Evolutionary conservation across 2,797 vertebrate species (phyloP).

Genomic region (Lycodopsis pacificus): DNA sequence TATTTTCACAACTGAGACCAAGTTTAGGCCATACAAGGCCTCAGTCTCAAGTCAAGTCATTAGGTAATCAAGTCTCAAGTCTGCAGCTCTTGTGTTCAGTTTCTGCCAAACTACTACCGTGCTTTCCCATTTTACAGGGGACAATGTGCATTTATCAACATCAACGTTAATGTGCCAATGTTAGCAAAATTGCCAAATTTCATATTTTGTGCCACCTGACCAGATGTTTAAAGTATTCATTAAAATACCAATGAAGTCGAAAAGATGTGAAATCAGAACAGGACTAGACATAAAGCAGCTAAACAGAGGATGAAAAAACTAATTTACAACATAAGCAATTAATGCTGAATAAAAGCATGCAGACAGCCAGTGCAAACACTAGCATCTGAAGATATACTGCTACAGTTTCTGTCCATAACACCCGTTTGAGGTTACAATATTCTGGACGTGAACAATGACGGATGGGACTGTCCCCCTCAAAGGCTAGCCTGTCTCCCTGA

Average conservation of each 20-base stretch:
- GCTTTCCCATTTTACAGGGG: not conserved
- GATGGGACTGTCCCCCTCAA: constrained; percentile 61
- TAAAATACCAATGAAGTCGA: too few relatives aligned
- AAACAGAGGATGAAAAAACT: not conserved
- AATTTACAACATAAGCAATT: not conserved
- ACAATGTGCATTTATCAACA: not conserved
- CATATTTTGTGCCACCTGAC: not conserved
- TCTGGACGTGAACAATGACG: constrained; percentile 62
- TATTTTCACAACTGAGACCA: not conserved
- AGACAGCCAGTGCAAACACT: not conserved
- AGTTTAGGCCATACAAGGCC: not conserved
- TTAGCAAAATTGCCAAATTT: not conserved
- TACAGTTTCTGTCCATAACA: constrained; percentile 32
- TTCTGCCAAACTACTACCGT: not conserved
- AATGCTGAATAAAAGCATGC: not conserved
- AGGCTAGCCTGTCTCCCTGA: constrained; percentile 68
- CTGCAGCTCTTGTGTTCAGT: not conserved
- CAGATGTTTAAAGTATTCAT: not conserved
- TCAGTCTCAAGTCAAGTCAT: not conserved
- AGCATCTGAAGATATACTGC: constrained; percentile 23
- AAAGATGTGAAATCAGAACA: not conserved
- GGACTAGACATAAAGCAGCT: not conserved
- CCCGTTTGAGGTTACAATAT: constrained; percentile 52
- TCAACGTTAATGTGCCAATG: not conserved
- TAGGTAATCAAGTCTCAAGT: not conserved